A percentile compares a stretch with the other conserved stretches of the same genome.
phyloP scores from a whole-genome alignment of 2,797 vertebrate species.

The Phrynocephalus guinanensis region DNA sequence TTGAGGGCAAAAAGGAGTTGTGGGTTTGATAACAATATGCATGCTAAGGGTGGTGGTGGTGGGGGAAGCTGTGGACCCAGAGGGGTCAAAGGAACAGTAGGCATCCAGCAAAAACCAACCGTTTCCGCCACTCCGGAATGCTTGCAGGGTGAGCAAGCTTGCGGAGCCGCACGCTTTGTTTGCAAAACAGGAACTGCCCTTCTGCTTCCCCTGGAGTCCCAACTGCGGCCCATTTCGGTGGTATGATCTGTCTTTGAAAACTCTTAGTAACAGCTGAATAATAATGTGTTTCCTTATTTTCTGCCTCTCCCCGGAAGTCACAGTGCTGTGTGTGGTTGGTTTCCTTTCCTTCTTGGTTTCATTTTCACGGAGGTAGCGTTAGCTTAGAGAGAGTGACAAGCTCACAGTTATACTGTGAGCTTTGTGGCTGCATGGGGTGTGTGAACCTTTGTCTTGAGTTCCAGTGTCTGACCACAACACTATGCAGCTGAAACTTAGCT shows the following conservation, averaged over 20 bases:
- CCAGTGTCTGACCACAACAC: not conserved
- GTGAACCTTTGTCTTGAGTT: not conserved
- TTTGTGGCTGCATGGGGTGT: not conserved
- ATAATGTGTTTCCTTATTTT: not conserved
- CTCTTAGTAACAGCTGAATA: not conserved
- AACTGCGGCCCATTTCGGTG: not conserved
- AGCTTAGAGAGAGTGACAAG: not conserved
- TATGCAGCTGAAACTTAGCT: too few relatives aligned
- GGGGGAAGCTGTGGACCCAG: not conserved
- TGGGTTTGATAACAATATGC: not conserved
- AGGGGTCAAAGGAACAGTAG: not conserved
- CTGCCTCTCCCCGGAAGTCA: not conserved
- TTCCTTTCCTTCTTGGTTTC: too few relatives aligned
- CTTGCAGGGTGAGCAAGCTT: not conserved
- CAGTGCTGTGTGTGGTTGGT: not conserved
- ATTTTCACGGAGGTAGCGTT: not conserved
- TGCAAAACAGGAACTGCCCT: fast-evolving
- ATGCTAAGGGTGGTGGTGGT: not conserved
- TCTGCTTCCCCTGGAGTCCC: not conserved
- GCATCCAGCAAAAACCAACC: too few relatives aligned
- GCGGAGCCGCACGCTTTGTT: too few relatives aligned
- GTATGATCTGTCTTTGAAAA: too few relatives aligned
- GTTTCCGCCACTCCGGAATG: too few relatives aligned
- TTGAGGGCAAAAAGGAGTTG: not conserved
- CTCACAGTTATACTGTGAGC: not conserved